Evolutionary conservation across 2,797 vertebrate genomes (phyloP).

Genomic region (Vireo griseus): DNA sequence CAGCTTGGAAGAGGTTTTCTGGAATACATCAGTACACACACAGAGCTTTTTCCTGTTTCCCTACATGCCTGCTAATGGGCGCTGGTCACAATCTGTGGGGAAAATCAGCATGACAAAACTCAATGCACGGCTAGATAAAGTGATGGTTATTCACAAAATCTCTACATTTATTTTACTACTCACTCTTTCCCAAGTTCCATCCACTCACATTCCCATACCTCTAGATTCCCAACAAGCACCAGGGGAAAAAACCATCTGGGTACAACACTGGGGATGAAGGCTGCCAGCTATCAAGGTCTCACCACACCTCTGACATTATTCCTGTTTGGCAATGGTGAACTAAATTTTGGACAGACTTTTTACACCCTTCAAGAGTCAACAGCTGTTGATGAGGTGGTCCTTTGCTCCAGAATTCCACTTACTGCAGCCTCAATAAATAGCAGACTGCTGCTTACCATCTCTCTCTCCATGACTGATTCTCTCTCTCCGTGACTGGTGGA

Average conservation of each 20-base stretch:
- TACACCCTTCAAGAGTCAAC: not conserved
- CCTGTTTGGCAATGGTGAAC: not conserved
- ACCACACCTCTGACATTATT: not conserved
- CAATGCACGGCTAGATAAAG: not conserved
- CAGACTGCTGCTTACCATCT: not conserved
- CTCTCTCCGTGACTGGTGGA: not conserved
- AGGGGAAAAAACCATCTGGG: not conserved
- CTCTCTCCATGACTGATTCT: not conserved
- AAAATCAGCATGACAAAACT: not conserved
- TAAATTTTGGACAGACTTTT: not conserved
- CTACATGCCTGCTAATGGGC: accelerated
- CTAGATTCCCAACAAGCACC: not conserved
- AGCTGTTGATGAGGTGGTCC: not conserved
- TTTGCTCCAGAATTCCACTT: not conserved
- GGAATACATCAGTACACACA: accelerated
- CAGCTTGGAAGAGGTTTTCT: not conserved
- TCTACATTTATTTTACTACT: not conserved
- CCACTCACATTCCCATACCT: not conserved
- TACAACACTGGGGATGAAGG: accelerated
- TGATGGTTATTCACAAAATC: not conserved
- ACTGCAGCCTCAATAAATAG: not conserved
- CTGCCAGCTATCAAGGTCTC: not conserved
- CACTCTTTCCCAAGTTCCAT: not conserved
- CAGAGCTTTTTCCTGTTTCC: not conserved
- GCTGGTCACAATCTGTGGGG: not conserved